These are phyloP conservation scores for Cichladusa arquata DNA, from an alignment of 2,113 vertebrate genomes.

Conservation along the genomic window DNA sequence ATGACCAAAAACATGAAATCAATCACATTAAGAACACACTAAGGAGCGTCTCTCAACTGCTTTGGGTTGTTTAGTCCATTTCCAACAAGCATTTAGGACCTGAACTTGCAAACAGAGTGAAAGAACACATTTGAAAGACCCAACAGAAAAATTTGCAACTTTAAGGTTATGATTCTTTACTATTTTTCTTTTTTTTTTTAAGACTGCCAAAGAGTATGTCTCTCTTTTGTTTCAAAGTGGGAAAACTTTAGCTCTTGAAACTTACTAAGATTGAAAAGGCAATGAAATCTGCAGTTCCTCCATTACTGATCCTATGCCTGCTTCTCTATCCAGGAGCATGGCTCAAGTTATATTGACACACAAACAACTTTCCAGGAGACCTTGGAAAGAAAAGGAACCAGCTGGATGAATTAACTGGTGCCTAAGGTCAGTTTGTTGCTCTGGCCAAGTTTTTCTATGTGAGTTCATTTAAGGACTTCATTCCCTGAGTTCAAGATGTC, in stretches of 20 bases:
- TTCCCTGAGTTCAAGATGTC: neutral
- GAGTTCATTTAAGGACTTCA: neutral
- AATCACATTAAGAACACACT: neutral
- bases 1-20: neutral
- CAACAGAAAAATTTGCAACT: neutral
- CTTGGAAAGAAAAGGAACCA: neutral
- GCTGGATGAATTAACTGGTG: neutral
- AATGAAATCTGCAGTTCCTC: neutral
- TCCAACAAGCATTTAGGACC: neutral
- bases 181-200: neutral
- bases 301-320: neutral
- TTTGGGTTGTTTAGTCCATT: neutral
- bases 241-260: constrained; percentile 15
- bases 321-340: neutral
- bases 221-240: neutral
- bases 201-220: neutral
- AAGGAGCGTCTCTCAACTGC: neutral
- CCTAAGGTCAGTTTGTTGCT: neutral
- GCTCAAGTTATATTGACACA: neutral
- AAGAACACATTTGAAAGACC: neutral
- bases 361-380: neutral
- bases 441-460: neutral
- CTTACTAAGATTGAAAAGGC: neutral
- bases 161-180: neutral
- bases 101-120: neutral